Evolutionary conservation across 2,113 vertebrate species (phyloP).

Genomic region (Gavia stellata): DNA sequence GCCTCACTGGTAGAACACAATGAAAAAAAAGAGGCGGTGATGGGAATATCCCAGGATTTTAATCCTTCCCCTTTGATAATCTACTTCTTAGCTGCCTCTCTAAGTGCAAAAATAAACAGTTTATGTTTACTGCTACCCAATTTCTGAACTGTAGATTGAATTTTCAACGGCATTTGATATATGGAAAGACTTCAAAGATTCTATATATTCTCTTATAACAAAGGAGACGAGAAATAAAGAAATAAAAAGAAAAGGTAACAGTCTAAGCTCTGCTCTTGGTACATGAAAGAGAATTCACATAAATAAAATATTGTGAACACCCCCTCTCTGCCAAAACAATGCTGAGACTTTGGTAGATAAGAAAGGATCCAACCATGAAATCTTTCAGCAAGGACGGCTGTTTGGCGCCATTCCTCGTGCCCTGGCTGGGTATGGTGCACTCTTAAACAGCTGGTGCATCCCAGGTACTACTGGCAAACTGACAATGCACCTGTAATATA

Average conservation of each 20-base stretch:
- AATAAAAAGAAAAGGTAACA: background rate
- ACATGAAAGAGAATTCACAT: background rate
- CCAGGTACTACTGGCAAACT: background rate
- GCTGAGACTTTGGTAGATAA: background rate
- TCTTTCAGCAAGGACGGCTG: background rate
- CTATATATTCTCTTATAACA: background rate
- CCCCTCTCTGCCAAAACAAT: background rate
- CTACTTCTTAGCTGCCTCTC: background rate
- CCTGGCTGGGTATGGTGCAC: background rate
- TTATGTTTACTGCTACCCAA: background rate
- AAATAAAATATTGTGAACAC: background rate
- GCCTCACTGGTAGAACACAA: no score
- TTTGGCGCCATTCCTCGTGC: accelerated
- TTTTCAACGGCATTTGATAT: background rate
- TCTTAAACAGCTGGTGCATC: background rate
- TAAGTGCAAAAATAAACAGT: background rate
- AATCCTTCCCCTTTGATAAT: background rate
- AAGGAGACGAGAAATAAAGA: background rate
- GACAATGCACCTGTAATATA: background rate
- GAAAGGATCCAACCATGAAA: background rate
- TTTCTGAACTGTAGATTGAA: background rate
- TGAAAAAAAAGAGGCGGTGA: background rate
- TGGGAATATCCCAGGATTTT: background rate
- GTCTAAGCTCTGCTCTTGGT: background rate
- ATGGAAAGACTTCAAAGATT: background rate